Evolutionary conservation across 2,113 vertebrate genomes (phyloP).

Genomic region (Gopherus flavomarginatus): DNA sequence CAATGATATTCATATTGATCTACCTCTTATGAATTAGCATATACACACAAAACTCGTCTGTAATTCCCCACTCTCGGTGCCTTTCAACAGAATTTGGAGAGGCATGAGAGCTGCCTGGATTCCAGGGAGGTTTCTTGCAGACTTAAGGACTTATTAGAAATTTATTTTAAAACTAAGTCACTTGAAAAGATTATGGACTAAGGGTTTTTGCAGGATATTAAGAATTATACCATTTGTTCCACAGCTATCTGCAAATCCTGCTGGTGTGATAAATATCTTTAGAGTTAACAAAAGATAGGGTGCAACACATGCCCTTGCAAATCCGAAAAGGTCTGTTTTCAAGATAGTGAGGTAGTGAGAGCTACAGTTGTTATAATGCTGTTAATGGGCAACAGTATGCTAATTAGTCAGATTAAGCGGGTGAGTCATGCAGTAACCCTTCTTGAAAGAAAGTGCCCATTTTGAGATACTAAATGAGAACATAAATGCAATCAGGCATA

Average conservation of each 20-base stretch:
- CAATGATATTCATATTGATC: constrained; percentile 53
- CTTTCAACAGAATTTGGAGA: constrained; percentile 62
- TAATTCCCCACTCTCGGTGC: constrained; percentile 61
- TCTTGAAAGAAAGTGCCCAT: constrained; percentile 79
- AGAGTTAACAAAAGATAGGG: constrained; percentile 16
- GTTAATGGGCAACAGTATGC: constrained; percentile 80
- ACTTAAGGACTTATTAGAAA: constrained; percentile 51
- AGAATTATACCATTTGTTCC: constrained; percentile 38
- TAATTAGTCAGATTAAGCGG: constrained; percentile 84
- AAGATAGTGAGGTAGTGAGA: constrained; percentile 61
- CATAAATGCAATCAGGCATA: constrained; percentile 80
- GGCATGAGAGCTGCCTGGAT: constrained; percentile 49
- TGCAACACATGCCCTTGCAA: constrained; percentile 61
- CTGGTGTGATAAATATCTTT: constrained; percentile 33
- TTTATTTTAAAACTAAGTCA: constrained; percentile 4
- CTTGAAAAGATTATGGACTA: constrained; percentile 34
- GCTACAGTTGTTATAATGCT: constrained; percentile 76
- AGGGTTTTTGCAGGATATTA: constrained; percentile 62
- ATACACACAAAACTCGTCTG: constrained; percentile 42
- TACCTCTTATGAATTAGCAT: constrained; percentile 4
- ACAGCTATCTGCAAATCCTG: constrained; percentile 36
- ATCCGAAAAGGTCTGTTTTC: constrained; percentile 58
- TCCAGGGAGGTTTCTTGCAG: constrained; percentile 61
- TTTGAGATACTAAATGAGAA: constrained; percentile 82
- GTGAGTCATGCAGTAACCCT: constrained; percentile 81